Evolutionary conservation across 2,888 invertebrate genomes (phyloP), one percentile per base, ranked within the genome.

Genomic region (Argyresthia albistria): DNA sequence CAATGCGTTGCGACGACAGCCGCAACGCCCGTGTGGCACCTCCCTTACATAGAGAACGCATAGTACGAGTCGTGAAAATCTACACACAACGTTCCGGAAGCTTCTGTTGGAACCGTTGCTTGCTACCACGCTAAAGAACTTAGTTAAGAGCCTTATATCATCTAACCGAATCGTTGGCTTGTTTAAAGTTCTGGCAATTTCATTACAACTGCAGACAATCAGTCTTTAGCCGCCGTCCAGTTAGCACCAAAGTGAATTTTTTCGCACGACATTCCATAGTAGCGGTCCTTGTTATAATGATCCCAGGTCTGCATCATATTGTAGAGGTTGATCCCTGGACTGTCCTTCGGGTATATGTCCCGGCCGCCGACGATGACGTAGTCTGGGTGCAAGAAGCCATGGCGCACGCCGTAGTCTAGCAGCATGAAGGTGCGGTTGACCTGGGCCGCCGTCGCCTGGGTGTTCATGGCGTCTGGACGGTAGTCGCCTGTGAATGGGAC

Each of bases 281-380:
- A 81, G n/a, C 60, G 56, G 10, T 64, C 50, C 39, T 70, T 67
- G 46, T 73, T 70, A 57, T 69, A 84, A 43, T 70, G 69, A 0
- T 66, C 53, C 68, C 72, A 73, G 8, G 60, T 42, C 11, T 57
- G 59, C 49, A 84, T 65, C 1, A 67, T 75, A 4, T 66, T 65
- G 58, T 78, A 70, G 0, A 84, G 62, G 51, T 70, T 73, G 0
- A 69, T 64, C 0, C 84, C 84, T 0, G 86, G 86, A 48, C 82
- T 82, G 0, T 60, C 61, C 0, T 76, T 69, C 1, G 1, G 0
- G 3, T 57, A 50, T 0, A 82, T 43, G 54, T 86, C 82, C 45
- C 58, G 70, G 0, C 79, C 79, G 0, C 73, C 80, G 0, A 79
- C 60, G 0, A 86, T 67, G 14, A 63, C 59, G 57, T 72, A 82